Percentiles rank a stretch among this genome's conserved stretches.
Evolutionary conservation across 2,797 vertebrate species (phyloP).

Genomic region (Mus caroli): DNA sequence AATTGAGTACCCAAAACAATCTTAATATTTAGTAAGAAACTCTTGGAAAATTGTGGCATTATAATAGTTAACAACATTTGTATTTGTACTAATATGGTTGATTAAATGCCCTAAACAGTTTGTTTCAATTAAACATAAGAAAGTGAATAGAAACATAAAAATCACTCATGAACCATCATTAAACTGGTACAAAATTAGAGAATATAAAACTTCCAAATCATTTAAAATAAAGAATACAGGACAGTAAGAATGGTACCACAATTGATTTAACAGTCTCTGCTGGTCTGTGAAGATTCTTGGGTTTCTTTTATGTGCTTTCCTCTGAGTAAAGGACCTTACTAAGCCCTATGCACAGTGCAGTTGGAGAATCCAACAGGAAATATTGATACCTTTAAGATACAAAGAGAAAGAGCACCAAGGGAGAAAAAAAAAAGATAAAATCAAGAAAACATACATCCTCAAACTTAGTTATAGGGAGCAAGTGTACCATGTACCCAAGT

Average conservation of each 20-base stretch:
- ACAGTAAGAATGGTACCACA: background rate
- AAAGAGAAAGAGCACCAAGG: background rate
- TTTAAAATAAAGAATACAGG: constrained; percentile 28
- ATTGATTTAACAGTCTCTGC: constrained; percentile 13
- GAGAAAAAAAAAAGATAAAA: background rate
- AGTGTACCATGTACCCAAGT: background rate
- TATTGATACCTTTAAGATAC: constrained; percentile 5
- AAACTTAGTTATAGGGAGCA: background rate
- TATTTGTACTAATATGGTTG: background rate
- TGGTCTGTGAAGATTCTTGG: background rate
- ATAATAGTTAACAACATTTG: constrained; percentile 1
- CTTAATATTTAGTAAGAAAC: constrained; percentile 54
- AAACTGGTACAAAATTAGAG: background rate
- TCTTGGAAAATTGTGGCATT: background rate
- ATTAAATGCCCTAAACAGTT: constrained; percentile 26
- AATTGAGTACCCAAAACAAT: background rate
- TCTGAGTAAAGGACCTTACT: background rate
- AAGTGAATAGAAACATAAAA: constrained; percentile 56
- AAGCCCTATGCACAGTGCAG: background rate
- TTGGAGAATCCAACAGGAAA: background rate
- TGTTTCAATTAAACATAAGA: constrained; percentile 7
- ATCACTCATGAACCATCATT: background rate
- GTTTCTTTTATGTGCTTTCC: background rate
- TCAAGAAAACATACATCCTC: constrained; percentile 26
- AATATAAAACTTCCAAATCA: constrained; percentile 45